Percentiles rank a stretch among this genome's conserved stretches.
These are phyloP conservation scores for Cydia pomonella DNA, from an alignment of 1,140 invertebrate genomes.

Conservation along the genomic window DNA sequence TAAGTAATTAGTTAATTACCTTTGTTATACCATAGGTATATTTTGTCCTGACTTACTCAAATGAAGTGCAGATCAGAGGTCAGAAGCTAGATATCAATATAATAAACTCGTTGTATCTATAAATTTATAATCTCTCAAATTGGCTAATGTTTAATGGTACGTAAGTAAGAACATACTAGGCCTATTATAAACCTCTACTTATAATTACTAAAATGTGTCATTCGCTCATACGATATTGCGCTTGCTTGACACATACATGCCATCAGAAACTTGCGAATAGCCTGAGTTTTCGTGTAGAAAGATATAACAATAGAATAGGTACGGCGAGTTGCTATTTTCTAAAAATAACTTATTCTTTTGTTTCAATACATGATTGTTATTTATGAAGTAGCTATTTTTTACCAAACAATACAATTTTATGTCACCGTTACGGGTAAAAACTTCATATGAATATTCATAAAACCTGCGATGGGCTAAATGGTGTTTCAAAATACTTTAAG, in stretches of 20 bases:
- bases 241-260: neutral
- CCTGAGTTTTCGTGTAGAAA: conserved; percentile 3
- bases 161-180: neutral
- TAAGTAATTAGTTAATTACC: neutral
- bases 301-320: conserved; percentile 30
- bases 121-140: too few species aligned
- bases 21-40: too few species aligned
- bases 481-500: conserved; percentile 27
- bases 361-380: conserved; percentile 60
- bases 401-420: conserved; percentile 68
- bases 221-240: neutral
- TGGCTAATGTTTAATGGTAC: too few species aligned
- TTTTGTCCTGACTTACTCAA: too few species aligned
- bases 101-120: too few species aligned
- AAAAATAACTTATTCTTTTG: conserved; percentile 65
- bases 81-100: too few species aligned
- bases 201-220: neutral
- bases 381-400: conserved; percentile 71
- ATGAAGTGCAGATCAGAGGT: too few species aligned
- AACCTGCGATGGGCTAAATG: conserved; percentile 19
- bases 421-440: conserved; percentile 74
- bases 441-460: conserved; percentile 67
- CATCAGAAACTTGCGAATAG: neutral
- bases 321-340: conserved; percentile 35
- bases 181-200: neutral